phyloP scores from a whole-genome alignment of 2,888 invertebrate genomes.

The Conops quadrifasciatus region DNA sequence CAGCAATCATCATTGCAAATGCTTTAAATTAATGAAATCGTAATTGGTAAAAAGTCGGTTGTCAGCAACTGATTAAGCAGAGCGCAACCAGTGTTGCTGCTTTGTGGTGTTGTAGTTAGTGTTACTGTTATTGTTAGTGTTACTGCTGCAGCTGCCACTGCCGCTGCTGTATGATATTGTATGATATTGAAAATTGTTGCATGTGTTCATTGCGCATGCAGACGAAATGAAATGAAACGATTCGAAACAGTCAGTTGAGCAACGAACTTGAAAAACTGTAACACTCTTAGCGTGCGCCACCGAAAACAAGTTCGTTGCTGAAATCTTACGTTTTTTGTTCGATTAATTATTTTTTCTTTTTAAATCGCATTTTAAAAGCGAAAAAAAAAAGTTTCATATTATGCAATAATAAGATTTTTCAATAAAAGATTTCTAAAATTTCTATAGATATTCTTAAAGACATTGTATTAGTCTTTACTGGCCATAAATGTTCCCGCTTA shows the following conservation, averaged over 20 bases:
- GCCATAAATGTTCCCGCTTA: too few relatives aligned
- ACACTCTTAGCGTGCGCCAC: background rate
- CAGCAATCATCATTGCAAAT: too few relatives aligned
- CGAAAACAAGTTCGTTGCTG: conserved; percentile 14
- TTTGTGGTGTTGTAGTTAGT: conserved; percentile 4
- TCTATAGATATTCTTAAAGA: background rate
- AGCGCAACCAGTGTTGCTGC: background rate
- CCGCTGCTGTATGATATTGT: too few relatives aligned
- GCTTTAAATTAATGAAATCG: background rate
- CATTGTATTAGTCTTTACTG: too few relatives aligned
- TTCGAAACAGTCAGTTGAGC: background rate
- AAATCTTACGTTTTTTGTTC: conserved; percentile 11
- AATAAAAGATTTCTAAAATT: too few relatives aligned
- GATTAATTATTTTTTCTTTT: background rate
- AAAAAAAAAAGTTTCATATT: too few relatives aligned
- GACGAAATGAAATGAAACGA: background rate
- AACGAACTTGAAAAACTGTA: background rate
- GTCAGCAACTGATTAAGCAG: conserved; percentile 22
- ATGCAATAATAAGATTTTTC: too few relatives aligned
- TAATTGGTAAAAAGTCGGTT: conserved; percentile 10
- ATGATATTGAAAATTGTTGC: too few relatives aligned
- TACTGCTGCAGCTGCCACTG: background rate
- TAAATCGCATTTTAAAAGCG: background rate
- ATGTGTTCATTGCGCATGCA: background rate
- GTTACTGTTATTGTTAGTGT: too few relatives aligned